These are phyloP conservation scores for Fragum whitleyi DNA, from an alignment of 2,888 invertebrate species.

Conservation along the genomic window DNA sequence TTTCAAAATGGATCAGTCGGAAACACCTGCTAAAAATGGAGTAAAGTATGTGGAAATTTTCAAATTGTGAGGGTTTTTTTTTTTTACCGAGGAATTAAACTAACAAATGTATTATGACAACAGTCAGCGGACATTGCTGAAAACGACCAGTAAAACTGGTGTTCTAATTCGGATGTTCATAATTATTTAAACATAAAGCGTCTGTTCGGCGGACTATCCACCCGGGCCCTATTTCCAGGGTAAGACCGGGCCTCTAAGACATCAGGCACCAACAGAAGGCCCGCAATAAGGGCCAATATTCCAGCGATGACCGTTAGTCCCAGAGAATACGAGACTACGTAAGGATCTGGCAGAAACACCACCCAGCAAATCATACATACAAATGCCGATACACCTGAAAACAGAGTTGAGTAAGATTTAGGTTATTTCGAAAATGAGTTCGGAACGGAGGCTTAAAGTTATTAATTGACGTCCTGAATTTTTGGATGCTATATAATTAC, in stretches of 20 bases:
- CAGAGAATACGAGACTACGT: constrained; percentile 72
- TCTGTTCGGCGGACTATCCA: constrained; percentile 7
- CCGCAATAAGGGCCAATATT: constrained; percentile 73
- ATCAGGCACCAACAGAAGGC: constrained; percentile 74
- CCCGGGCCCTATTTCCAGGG: background rate
- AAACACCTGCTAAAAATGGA: too few species aligned
- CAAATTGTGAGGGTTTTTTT: too few species aligned
- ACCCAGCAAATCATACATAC: constrained; percentile 75
- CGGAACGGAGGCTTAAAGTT: background rate
- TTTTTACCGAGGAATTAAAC: too few species aligned
- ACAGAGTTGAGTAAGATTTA: too few species aligned
- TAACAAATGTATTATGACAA: too few species aligned
- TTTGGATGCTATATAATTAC: too few species aligned
- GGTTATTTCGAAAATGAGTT: background rate
- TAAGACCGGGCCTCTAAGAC: constrained; percentile 58
- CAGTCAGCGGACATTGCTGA: too few species aligned
- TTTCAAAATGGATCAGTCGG: too few species aligned
- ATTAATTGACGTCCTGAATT: too few species aligned
- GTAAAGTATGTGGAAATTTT: too few species aligned
- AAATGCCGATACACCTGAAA: constrained; percentile 69
- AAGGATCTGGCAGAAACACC: constrained; percentile 70
- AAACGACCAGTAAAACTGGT: too few species aligned
- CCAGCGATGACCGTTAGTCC: constrained; percentile 76
- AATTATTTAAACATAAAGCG: constrained; percentile 6
- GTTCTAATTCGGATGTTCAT: too few species aligned